Percentiles rank a stretch among this genome's conserved stretches.
Conservation (phyloP, 30 jellyfish, hydroid and myxozoan species). For the Morbakka virulenta region DNA sequence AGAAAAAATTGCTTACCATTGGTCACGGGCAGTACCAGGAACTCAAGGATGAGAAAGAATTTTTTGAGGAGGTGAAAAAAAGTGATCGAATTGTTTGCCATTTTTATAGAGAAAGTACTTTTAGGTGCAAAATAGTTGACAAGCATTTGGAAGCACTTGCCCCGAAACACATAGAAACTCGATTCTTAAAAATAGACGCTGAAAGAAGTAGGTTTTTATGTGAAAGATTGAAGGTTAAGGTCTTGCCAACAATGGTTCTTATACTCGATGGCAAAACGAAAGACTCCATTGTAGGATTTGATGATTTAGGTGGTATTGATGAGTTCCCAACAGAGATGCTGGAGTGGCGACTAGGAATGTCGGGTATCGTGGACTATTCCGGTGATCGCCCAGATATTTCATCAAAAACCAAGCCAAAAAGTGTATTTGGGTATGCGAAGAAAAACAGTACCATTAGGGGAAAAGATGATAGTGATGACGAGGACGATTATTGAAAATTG, state of each 20-base stretch:
- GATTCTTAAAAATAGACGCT: conserved; percentile 83
- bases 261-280: conserved; percentile 88
- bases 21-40: conserved; percentile 96
- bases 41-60: conserved; percentile 86
- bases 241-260: conserved; percentile 85
- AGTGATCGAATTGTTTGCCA: conserved; percentile 95
- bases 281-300: conserved; percentile 95
- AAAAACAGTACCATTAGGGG: conserved; percentile 67
- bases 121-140: conserved; percentile 91
- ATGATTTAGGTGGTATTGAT: conserved; percentile 97
- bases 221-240: conserved; percentile 81
- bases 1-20: conserved; percentile 76
- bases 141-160: conserved; percentile 80
- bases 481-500: conserved; percentile 37
- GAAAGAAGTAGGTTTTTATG: conserved; percentile 91
- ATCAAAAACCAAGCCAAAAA: conserved; percentile 36
- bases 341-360: conserved; percentile 93
- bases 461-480: conserved; percentile 66
- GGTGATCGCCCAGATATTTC: conserved; percentile 88
- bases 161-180: conserved; percentile 83
- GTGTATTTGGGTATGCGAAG: conserved; percentile 71
- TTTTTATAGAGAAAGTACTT: conserved; percentile 90
- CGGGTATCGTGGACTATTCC: conserved; percentile 73
- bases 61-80: conserved; percentile 84
- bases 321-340: conserved; percentile 99